A percentile compares a stretch with the other conserved stretches of the same genome.
phyloP scores from a whole-genome alignment of 2,888 invertebrate species.

The Merodon equestris region DNA sequence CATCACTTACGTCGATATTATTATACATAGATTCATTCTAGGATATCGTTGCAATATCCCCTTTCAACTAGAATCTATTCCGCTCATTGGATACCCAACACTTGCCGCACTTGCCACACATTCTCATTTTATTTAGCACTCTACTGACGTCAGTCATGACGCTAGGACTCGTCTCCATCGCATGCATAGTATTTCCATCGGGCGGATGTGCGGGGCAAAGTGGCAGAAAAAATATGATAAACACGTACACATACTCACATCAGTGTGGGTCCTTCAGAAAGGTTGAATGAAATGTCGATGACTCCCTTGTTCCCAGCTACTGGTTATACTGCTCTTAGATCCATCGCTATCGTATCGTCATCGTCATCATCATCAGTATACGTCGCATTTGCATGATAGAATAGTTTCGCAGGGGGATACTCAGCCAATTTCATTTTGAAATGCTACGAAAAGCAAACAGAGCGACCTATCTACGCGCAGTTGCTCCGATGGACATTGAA shows the following conservation, averaged over 20 bases:
- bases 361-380: conserved; percentile 42
- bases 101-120: conserved; percentile 5
- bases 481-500: conserved; percentile 33
- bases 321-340: too few species aligned
- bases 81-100: background rate
- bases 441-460: conserved; percentile 33
- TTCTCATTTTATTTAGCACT: conserved; percentile 42
- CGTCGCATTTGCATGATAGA: conserved; percentile 57
- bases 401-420: conserved; percentile 47
- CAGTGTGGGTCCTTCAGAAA: too few species aligned
- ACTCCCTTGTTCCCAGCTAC: conserved; percentile 29
- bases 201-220: background rate
- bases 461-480: conserved; percentile 7
- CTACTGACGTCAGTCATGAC: conserved; percentile 28
- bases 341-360: conserved; percentile 20
- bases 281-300: conserved; percentile 33
- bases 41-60: conserved; percentile 31
- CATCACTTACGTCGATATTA: conserved; percentile 13
- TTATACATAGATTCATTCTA: conserved; percentile 23
- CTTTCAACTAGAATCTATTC: conserved; percentile 11
- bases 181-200: conserved; percentile 13
- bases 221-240: background rate
- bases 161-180: background rate
- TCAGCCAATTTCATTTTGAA: conserved; percentile 56
- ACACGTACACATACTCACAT: background rate